Conservation (phyloP, 2,888 invertebrate genomes). For the Drosophila antonietae region DNA sequence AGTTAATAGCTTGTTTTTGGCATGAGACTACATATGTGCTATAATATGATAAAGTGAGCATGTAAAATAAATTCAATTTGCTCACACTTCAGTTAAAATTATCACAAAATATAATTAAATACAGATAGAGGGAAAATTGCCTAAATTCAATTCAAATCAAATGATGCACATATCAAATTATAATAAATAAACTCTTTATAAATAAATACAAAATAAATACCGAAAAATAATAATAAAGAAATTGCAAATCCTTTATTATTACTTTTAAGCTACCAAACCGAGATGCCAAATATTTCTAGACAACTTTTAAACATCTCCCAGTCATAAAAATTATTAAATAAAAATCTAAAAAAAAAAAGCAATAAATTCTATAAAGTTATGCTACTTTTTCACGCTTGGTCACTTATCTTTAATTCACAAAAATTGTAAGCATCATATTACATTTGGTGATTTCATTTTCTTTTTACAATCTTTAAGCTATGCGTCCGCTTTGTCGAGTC, state of each 20-base stretch:
- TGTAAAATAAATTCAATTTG: neutral
- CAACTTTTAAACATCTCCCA: neutral
- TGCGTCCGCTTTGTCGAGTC: constrained; percentile 25
- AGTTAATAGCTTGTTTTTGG: neutral
- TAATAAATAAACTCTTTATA: no score
- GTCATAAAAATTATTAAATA: neutral
- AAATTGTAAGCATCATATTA: neutral
- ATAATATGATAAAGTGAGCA: neutral
- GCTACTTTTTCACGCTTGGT: neutral
- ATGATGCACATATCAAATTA: no score
- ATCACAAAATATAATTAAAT: no score
- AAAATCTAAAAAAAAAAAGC: neutral
- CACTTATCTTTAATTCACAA: neutral
- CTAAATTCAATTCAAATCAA: no score
- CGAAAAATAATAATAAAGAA: no score
- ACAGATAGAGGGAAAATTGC: no score
- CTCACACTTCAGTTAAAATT: no score
- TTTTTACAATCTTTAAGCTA: constrained; percentile 7
- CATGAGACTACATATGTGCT: neutral
- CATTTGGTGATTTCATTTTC: neutral
- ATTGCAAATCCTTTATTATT: no score
- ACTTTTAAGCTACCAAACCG: no score
- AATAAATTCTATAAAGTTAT: neutral
- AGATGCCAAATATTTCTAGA: no score
- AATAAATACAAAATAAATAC: no score